Percentiles rank a stretch among this genome's conserved stretches.
Evolutionary conservation across 2,888 invertebrate genomes (phyloP).

Genomic region (Ophonus ardosiacus): DNA sequence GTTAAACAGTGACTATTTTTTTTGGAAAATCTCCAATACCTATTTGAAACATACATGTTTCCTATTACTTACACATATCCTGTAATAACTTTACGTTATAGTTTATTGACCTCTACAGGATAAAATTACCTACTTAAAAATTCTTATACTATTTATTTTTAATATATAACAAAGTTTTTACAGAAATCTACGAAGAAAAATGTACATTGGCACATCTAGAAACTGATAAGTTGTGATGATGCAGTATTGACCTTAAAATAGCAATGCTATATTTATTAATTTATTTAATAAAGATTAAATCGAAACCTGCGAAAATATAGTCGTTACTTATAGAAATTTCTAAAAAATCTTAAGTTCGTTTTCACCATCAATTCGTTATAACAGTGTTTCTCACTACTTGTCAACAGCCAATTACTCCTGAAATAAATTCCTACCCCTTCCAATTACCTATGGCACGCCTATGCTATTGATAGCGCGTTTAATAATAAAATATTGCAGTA

Average conservation of each 20-base stretch:
- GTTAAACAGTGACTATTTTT: neutral
- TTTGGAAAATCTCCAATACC: conserved; percentile 3
- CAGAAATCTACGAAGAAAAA: too few relatives aligned
- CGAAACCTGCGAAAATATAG: neutral
- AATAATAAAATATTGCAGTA: conserved; percentile 34
- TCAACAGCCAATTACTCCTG: neutral
- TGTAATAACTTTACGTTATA: neutral
- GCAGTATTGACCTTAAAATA: too few relatives aligned
- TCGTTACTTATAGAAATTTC: neutral
- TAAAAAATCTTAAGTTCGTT: neutral
- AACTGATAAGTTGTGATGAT: too few relatives aligned
- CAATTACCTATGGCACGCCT: conserved; percentile 2
- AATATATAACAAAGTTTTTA: too few relatives aligned
- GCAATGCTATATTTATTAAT: too few relatives aligned
- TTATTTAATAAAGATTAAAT: too few relatives aligned
- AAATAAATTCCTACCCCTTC: conserved; percentile 6
- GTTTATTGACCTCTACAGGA: conserved; percentile 10
- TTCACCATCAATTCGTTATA: neutral
- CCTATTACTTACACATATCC: neutral
- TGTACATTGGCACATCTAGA: too few relatives aligned
- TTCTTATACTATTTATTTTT: neutral
- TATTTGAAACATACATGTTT: conserved; percentile 15
- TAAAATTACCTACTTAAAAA: neutral
- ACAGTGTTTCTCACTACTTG: neutral
- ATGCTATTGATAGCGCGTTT: conserved; percentile 23